Evolutionary conservation across 2,888 invertebrate species (phyloP), one percentile per base, ranked within the genome.

Genomic region (Homarus gammarus): DNA sequence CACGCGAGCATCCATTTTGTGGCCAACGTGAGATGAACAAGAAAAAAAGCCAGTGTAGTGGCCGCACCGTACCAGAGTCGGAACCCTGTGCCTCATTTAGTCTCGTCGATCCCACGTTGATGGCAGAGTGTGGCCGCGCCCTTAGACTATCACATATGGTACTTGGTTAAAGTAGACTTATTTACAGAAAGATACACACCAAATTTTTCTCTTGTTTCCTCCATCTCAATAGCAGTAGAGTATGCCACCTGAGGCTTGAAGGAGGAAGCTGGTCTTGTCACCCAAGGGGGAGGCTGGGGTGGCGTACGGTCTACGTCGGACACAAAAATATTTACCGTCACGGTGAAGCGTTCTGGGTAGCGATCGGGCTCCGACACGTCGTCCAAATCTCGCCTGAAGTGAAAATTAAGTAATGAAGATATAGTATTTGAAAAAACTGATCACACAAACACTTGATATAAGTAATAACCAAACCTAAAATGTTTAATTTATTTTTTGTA

Each of bases 151-250:
- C n/a, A n/a, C n/a, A n/a, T n/a, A n/a, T n/a, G n/a, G n/a, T n/a
- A n/a, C n/a, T n/a, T n/a, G n/a, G n/a, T n/a, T n/a, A n/a, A n/a
- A n/a, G n/a, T n/a, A n/a, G n/a, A n/a, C 3, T 18, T 56, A 56
- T 56, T 56, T 56, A 56, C 2, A 22, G 56, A n/a, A 44, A 86
- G 22, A 10, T 27, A 93, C 93, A 94, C 93, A 96, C 97, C 96
- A 93, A 97, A 97, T 93, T 97, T 97, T 93, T 97, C 97, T 40
- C 97, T 95, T 93, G 96, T 96, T 94, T 97, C 97, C 91, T 97
- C 97, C 94, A 96, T 96, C 93, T 98, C 98, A 86, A 97, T 94
- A 86, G 96, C 96, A 0, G 97, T 96, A 5, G 96, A 96, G 93
- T 98, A 98, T 0, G 98, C 94, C 0, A 96, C 95, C 91, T 95